Evolutionary conservation across 92 coral and sea anemone genomes (phyloP).

Genomic region (Porites divaricata): DNA sequence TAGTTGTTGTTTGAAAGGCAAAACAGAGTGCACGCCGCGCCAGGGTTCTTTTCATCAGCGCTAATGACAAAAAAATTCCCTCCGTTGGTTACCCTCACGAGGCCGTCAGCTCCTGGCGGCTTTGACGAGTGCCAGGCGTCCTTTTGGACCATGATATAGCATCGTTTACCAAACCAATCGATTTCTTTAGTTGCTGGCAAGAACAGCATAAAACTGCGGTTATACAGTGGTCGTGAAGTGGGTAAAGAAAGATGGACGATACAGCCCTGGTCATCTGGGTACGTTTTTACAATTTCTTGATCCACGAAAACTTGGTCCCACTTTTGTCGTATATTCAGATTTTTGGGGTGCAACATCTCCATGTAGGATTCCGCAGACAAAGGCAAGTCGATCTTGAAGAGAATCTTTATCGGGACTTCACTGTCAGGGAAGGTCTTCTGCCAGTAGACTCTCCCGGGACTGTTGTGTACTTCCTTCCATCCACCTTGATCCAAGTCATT

Average conservation of each 20-base stretch:
- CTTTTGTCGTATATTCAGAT: slow-evolving; percentile 23
- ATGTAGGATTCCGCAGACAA: slow-evolving; percentile 24
- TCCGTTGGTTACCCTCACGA: slow-evolving; percentile 30
- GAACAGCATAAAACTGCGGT: slow-evolving; percentile 15
- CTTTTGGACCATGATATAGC: not conserved
- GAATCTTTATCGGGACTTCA: slow-evolving; percentile 30
- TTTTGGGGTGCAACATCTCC: slow-evolving; percentile 1
- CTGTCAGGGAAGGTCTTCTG: slow-evolving; percentile 13
- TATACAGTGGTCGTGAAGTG: not conserved
- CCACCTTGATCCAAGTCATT: slow-evolving; percentile 21
- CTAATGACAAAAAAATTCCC: not conserved
- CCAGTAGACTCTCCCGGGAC: slow-evolving; percentile 7
- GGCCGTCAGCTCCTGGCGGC: slow-evolving; percentile 14
- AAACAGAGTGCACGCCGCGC: not conserved
- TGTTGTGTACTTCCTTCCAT: slow-evolving; percentile 3
- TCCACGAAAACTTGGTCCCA: slow-evolving; percentile 43
- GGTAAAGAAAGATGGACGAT: not conserved
- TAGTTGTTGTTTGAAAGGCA: slow-evolving; percentile 1
- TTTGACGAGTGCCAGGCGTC: slow-evolving; percentile 3
- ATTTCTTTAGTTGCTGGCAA: slow-evolving; percentile 2
- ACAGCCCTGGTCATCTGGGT: slow-evolving; percentile 1
- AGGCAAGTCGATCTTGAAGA: slow-evolving; percentile 26
- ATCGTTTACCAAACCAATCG: slow-evolving; percentile 28
- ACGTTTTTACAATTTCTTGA: slow-evolving; percentile 28
- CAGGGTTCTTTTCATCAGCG: slow-evolving; percentile 5